phyloP scores from a whole-genome alignment of 2,888 invertebrate genomes.

The Mesorhabditis sp. region DNA sequence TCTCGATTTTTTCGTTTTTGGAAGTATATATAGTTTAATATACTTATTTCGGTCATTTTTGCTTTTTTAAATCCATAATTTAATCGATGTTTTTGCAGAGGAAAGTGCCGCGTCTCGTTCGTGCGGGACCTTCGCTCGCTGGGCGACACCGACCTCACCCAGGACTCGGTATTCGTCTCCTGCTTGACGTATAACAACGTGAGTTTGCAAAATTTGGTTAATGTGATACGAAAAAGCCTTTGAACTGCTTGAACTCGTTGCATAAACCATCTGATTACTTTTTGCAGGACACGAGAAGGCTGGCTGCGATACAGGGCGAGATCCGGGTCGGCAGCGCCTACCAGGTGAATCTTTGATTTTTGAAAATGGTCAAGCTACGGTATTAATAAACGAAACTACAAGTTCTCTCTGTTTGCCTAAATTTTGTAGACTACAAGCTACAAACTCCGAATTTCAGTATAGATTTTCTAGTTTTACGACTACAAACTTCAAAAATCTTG shows the following conservation, averaged over 20 bases:
- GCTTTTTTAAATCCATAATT: neutral
- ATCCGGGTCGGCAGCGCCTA: slow-evolving; percentile 67
- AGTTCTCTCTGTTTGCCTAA: neutral
- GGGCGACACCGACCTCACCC: slow-evolving; percentile 60
- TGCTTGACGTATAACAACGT: slow-evolving; percentile 63
- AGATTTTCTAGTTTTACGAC: neutral
- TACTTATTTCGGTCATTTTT: slow-evolving; percentile 2
- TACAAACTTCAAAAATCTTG: neutral
- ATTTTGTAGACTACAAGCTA: neutral
- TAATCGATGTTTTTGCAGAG: slow-evolving; percentile 58
- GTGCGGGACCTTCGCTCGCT: slow-evolving; percentile 63
- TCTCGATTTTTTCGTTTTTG: no score
- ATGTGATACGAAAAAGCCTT: neutral
- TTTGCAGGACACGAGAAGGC: slow-evolving; percentile 61
- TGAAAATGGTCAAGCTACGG: neutral
- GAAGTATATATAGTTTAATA: no score
- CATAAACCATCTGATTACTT: no score
- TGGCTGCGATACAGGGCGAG: slow-evolving; percentile 66
- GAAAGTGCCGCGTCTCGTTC: slow-evolving; percentile 64
- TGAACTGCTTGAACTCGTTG: neutral
- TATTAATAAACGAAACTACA: neutral
- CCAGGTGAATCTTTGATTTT: slow-evolving; percentile 59
- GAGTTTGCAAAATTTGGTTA: slow-evolving; percentile 24
- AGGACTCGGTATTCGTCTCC: slow-evolving; percentile 64
- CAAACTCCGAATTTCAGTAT: neutral